Percentiles rank a stretch among this genome's conserved stretches.
Evolutionary conservation across 2,888 invertebrate genomes (phyloP).

Genomic region (Drosophila niveifrons): DNA sequence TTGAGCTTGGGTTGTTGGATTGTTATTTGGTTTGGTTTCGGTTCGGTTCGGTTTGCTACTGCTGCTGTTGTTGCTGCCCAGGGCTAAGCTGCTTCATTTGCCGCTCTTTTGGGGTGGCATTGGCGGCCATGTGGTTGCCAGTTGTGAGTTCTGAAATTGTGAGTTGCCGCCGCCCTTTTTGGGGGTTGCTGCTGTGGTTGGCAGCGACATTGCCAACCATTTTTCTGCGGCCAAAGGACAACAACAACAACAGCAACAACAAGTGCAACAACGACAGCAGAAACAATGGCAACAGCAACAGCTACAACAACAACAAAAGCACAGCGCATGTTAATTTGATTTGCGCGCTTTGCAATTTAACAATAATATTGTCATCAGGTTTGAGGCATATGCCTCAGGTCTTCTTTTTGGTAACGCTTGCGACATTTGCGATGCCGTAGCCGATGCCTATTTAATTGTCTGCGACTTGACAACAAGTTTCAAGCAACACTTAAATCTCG

Average conservation of each 20-base stretch:
- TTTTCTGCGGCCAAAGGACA: conserved; percentile 75
- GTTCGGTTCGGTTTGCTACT: conserved; percentile 14
- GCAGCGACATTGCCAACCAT: conserved; percentile 80
- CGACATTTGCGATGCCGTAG: conserved; percentile 38
- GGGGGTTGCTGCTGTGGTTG: conserved; percentile 76
- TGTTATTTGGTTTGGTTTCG: background rate
- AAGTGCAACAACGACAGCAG: conserved; percentile 14
- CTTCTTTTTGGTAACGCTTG: background rate
- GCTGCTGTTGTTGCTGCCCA: background rate
- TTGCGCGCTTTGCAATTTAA: conserved; percentile 81
- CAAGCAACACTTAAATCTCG: background rate
- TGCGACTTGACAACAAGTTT: conserved; percentile 14
- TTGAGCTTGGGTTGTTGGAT: background rate
- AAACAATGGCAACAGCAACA: conserved; percentile 6
- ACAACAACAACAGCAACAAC: conserved; percentile 29
- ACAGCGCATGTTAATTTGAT: conserved; percentile 76
- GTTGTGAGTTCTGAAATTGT: conserved; percentile 31
- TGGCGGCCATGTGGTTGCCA: conserved; percentile 53
- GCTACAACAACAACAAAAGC: conserved; percentile 29
- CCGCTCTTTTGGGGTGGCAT: conserved; percentile 55
- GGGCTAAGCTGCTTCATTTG: conserved; percentile 47
- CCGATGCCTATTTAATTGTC: conserved; percentile 71
- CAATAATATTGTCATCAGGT: conserved; percentile 80
- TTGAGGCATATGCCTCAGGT: conserved; percentile 5
- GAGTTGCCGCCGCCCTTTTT: conserved; percentile 44